Percentiles rank a stretch among this genome's conserved stretches.
These are phyloP conservation scores for Anas platyrhynchos DNA, from an alignment of 2,113 vertebrate species.

Conservation along the genomic window DNA sequence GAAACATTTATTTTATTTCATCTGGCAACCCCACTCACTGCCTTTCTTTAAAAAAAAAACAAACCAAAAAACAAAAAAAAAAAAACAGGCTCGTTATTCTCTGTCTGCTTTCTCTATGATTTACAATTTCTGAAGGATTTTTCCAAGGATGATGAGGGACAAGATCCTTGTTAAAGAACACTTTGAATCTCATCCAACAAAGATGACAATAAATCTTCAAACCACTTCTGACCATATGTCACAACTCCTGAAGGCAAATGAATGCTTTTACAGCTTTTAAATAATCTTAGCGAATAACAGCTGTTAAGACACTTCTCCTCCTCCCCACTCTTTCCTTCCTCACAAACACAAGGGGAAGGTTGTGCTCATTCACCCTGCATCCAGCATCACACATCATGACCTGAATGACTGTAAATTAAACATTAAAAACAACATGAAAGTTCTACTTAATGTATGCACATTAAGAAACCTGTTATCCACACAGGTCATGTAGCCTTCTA, in stretches of 20 bases:
- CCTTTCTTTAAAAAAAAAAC: neutral
- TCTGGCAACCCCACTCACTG: neutral
- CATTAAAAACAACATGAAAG: neutral
- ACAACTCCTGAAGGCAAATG: constrained; percentile 83
- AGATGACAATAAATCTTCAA: constrained; percentile 86
- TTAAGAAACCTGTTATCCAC: constrained; percentile 13
- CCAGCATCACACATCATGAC: neutral
- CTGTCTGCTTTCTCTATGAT: constrained; percentile 36
- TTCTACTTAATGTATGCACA: neutral
- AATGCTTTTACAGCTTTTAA: constrained; percentile 82
- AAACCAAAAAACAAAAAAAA: neutral
- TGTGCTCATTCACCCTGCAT: neutral
- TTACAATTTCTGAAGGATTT: constrained; percentile 75
- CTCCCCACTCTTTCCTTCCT: constrained; percentile 1
- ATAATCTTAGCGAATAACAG: constrained; percentile 80
- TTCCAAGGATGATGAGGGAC: constrained; percentile 77
- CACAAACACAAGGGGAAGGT: neutral
- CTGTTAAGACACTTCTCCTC: constrained; percentile 75
- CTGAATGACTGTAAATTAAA: neutral
- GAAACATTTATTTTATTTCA: constrained; percentile 6
- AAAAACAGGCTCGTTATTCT: constrained; percentile 16
- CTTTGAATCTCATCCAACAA: constrained; percentile 80
- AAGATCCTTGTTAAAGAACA: constrained; percentile 75
- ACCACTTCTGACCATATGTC: constrained; percentile 86
- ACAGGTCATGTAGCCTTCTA: neutral